Evolutionary conservation across 2,113 vertebrate species (phyloP).

Genomic region (Marmota monax): DNA sequence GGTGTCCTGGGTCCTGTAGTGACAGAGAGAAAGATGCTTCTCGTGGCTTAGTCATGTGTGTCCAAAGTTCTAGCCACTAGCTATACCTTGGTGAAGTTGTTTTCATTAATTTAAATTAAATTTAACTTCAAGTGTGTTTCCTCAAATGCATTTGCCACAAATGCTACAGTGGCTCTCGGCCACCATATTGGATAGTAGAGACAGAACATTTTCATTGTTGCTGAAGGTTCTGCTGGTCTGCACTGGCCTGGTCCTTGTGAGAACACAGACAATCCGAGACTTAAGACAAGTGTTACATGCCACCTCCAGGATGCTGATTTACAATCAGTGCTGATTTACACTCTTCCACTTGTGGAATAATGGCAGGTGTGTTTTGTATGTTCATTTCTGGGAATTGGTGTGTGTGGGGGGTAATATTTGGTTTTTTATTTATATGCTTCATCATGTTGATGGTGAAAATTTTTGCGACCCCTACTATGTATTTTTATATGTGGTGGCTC

Average conservation of each 20-base stretch:
- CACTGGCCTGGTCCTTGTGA: neutral
- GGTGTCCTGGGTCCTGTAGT: neutral
- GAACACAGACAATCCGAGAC: neutral
- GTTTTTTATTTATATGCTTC: constrained; percentile 60
- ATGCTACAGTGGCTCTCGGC: too few relatives aligned
- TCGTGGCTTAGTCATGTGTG: neutral
- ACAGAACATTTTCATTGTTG: neutral
- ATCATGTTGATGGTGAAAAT: constrained; percentile 68
- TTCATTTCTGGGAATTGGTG: neutral
- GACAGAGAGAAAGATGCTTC: neutral
- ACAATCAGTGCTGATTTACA: neutral
- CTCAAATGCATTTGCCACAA: neutral
- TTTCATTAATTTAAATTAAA: neutral
- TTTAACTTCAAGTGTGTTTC: neutral
- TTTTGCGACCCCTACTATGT: constrained; percentile 58
- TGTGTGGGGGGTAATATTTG: constrained; percentile 29
- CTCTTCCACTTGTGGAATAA: neutral
- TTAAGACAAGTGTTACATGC: neutral
- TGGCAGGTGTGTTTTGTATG: neutral
- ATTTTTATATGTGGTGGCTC: neutral
- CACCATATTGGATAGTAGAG: neutral
- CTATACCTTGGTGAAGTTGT: neutral
- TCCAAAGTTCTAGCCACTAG: neutral
- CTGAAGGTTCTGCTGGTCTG: neutral
- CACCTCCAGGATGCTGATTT: neutral